Conservation (phyloP, 2,113 vertebrate genomes). For the Orycteropus afer region DNA sequence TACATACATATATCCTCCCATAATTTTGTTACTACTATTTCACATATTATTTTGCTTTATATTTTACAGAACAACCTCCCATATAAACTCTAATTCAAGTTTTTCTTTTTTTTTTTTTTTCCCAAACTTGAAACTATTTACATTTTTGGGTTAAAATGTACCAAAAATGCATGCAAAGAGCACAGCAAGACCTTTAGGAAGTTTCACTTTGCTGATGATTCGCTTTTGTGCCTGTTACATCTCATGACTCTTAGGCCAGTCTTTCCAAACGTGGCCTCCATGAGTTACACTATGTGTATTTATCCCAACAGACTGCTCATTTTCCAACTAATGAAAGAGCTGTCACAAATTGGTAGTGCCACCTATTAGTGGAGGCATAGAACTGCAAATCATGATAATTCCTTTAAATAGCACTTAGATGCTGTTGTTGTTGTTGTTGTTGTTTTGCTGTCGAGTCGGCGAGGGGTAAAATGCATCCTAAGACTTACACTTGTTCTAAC, state of each 20-base stretch:
- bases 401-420: constrained; percentile 35
- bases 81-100: not conserved
- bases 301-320: constrained; percentile 51
- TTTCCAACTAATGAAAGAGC: constrained; percentile 45
- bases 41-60: not conserved
- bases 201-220: not conserved
- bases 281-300: not conserved
- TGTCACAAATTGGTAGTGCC: constrained; percentile 81
- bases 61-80: not conserved
- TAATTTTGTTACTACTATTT: not conserved
- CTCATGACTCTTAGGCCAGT: not conserved
- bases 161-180: not conserved
- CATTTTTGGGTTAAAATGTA: not conserved
- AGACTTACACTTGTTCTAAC: not conserved
- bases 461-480: not conserved
- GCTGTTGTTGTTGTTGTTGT: too few species aligned
- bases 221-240: not conserved
- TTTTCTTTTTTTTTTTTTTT: not conserved
- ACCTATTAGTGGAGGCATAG: constrained; percentile 77
- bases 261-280: constrained; percentile 9
- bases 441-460: too few species aligned
- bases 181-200: not conserved
- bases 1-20: not conserved
- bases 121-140: not conserved
- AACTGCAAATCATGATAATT: constrained; percentile 72